phyloP scores from a whole-genome alignment of 2,888 invertebrate genomes.

The Ferrisia virgata region DNA sequence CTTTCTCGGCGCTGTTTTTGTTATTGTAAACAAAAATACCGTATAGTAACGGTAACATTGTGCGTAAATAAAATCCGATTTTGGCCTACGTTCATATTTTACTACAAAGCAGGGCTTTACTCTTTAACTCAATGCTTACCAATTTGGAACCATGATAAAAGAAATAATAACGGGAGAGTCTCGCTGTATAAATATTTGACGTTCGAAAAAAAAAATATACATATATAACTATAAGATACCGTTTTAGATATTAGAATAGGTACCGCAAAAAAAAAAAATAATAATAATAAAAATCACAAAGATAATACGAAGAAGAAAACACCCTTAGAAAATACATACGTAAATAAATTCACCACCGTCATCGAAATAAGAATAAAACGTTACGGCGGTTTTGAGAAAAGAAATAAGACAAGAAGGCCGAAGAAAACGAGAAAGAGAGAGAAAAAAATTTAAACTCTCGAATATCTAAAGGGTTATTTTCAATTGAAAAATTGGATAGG shows the following conservation, averaged over 20 bases:
- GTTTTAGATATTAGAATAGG: neutral
- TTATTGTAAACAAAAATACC: slow-evolving; percentile 20
- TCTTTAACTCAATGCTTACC: too few species aligned
- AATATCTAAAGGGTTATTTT: neutral
- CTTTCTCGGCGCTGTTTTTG: neutral
- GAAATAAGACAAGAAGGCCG: too few species aligned
- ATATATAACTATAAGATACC: too few species aligned
- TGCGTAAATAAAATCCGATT: slow-evolving; percentile 1
- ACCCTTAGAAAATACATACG: neutral
- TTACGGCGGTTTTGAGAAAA: neutral
- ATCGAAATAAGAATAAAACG: neutral
- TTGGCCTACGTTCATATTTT: neutral
- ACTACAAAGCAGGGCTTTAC: neutral
- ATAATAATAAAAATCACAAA: too few species aligned
- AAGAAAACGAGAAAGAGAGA: too few species aligned
- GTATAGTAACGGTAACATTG: neutral
- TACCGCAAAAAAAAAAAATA: neutral
- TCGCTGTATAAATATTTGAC: neutral
- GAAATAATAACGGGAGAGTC: too few species aligned
- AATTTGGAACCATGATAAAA: too few species aligned
- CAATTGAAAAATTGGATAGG: slow-evolving; percentile 15
- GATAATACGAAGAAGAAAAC: neutral
- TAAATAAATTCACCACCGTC: neutral
- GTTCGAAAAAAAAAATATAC: neutral
- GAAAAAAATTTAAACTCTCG: neutral